These are phyloP conservation scores for Aspiorhynchus laticeps DNA, from an alignment of 2,113 vertebrate species.

Conservation along the genomic window DNA sequence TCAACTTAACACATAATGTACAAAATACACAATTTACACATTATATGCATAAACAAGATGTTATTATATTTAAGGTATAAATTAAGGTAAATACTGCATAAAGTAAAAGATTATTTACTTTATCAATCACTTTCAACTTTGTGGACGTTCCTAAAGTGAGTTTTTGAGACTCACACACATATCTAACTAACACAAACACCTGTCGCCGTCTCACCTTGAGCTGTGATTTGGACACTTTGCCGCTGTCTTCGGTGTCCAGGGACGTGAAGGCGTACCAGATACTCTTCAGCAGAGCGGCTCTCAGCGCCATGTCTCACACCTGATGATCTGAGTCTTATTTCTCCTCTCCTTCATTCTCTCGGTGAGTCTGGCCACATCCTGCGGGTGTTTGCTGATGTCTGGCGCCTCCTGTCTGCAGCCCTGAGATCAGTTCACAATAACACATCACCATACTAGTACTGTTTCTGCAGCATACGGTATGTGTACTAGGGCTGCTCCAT, in stretches of 20 bases:
- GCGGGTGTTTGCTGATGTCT: neutral
- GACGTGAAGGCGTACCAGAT: slow-evolving; percentile 52
- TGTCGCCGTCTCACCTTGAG: slow-evolving; percentile 34
- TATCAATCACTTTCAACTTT: neutral
- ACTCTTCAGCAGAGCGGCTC: slow-evolving; percentile 41
- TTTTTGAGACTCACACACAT: neutral
- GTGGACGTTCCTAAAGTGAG: neutral
- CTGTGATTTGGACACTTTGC: slow-evolving; percentile 50
- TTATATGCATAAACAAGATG: neutral
- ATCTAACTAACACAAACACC: neutral
- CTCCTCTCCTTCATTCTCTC: neutral
- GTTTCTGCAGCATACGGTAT: neutral
- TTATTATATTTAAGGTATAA: neutral
- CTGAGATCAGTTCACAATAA: neutral
- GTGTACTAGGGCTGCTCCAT: neutral
- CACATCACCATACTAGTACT: neutral
- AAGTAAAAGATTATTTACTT: neutral
- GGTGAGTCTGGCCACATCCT: neutral
- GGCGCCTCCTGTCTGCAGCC: slow-evolving; percentile 4
- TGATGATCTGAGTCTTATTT: neutral
- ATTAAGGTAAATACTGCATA: neutral
- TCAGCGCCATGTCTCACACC: slow-evolving; percentile 24
- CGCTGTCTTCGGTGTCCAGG: slow-evolving; percentile 48
- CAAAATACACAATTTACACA: neutral
- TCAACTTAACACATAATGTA: neutral